Base-by-base conservation (phyloP, 1,140 invertebrate species). In the Argopecten irradians region DNA sequence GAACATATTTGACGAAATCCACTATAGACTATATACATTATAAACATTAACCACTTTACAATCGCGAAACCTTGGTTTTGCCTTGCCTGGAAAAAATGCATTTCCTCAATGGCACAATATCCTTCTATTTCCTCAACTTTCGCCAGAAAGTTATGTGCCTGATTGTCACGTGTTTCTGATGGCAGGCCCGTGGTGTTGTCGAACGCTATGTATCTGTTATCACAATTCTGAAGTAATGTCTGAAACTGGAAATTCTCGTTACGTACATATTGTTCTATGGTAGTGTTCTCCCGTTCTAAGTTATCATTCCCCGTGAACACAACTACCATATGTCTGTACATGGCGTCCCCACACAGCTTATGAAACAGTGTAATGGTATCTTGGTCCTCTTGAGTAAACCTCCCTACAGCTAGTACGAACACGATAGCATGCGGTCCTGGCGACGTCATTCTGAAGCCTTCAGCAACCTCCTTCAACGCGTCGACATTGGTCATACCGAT, bases 351-450 rank as follows among this genome's bases (percentile, higher is more conserved):
- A 82, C 85, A 88, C 22, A 32, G 22, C 0, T 36, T 84, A 28
- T 16, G 7, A 71, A 82, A 55, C 0, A 34, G 14, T 14, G 14
- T 5, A 7, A 88, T 34, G 2, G 87, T 14, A 16, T 71, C n/a
- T 32, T 35, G 16, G 1, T 87, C 82, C 33, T 87, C 87, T 11
- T 83, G 11, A 33, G 87, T 83, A 87, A 83, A 87, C 22, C 87
- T 41, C 16, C n/a, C 35, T 13, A 39, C 71, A 33, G 34, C 32
- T 13, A 87, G 22, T 0, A 88, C 46, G 5, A 88, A 46, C 8
- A 88, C n/a, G 82, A 88, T 34, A 11, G 84, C 87, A 34, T 88
- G 87, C 0, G 87, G 87, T 9, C 87, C 87, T 0, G 87, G 87
- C 1, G 46, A 13, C 2, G 84, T 82, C n/a, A 88, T 34, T 16